Evolutionary conservation across 2,797 vertebrate species (phyloP).

Genomic region (Myotis vivesi): DNA sequence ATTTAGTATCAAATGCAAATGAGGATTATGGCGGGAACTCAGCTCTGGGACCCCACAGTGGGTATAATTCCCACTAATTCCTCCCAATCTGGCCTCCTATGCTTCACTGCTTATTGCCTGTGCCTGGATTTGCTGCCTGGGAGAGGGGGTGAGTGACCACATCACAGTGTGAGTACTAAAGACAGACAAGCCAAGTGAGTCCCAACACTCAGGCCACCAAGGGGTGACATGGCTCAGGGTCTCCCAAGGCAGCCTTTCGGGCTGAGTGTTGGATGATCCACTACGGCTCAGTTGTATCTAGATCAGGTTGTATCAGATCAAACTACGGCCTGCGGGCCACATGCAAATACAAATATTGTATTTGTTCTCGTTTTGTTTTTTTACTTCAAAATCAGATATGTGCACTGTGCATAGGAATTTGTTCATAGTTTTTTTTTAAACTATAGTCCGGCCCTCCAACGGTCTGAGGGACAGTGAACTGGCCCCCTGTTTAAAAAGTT

Average conservation of each 20-base stretch:
- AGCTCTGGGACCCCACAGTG: not conserved
- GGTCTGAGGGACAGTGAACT: too few species aligned
- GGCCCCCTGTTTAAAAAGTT: too few species aligned
- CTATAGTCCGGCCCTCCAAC: too few species aligned
- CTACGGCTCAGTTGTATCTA: constrained; percentile 68
- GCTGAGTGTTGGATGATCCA: constrained; percentile 51
- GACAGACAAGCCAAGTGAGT: constrained; percentile 41
- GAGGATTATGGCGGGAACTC: not conserved
- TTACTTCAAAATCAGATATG: too few species aligned
- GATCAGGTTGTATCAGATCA: too few species aligned
- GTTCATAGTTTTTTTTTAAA: too few species aligned
- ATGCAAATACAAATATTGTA: too few species aligned
- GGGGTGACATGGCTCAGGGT: constrained; percentile 31
- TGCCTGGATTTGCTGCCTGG: not conserved
- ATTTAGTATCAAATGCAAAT: not conserved
- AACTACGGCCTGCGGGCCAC: too few species aligned
- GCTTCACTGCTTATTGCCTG: constrained; percentile 72
- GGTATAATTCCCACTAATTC: not conserved
- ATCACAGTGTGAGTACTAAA: constrained; percentile 58
- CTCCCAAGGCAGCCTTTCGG: constrained; percentile 59
- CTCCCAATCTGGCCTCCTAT: constrained; percentile 44
- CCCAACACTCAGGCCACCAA: constrained; percentile 59
- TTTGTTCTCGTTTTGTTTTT: too few species aligned
- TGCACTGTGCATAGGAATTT: too few species aligned
- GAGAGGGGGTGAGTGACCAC: constrained; percentile 62